phyloP scores from a whole-genome alignment of 2,888 invertebrate species.

The Cosmopolites sordidus region DNA sequence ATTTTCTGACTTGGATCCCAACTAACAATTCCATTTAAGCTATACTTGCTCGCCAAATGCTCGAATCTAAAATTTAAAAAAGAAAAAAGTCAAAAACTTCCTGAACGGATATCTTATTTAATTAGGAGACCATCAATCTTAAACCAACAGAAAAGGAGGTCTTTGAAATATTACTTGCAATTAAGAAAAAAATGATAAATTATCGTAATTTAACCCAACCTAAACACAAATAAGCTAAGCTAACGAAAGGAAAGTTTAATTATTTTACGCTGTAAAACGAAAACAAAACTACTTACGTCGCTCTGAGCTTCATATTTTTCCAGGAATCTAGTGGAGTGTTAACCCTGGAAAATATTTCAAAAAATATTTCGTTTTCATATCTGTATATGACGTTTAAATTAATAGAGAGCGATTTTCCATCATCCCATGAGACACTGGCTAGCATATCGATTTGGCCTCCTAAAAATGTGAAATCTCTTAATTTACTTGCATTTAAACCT shows the following conservation, averaged over 20 bases:
- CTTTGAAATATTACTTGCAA: not conserved
- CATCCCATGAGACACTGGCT: constrained; percentile 66
- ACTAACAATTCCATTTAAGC: constrained; percentile 52
- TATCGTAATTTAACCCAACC: not conserved
- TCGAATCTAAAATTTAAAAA: constrained; percentile 47
- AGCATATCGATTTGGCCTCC: constrained; percentile 51
- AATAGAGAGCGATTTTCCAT: constrained; percentile 59
- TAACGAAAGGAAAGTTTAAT: constrained; percentile 1
- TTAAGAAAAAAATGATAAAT: not conserved
- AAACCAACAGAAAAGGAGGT: not conserved
- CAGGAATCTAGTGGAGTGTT: constrained; percentile 57
- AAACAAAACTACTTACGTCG: constrained; percentile 45
- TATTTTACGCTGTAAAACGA: not conserved
- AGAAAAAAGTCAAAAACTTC: constrained; percentile 5
- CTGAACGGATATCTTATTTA: not conserved
- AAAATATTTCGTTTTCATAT: constrained; percentile 50
- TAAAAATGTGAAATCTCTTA: constrained; percentile 23
- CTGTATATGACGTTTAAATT: constrained; percentile 59
- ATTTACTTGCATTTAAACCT: constrained; percentile 11
- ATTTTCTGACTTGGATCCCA: constrained; percentile 61
- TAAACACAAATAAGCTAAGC: not conserved
- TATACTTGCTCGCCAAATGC: constrained; percentile 51
- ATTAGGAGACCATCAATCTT: constrained; percentile 1
- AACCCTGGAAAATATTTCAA: constrained; percentile 49
- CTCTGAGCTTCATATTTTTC: constrained; percentile 53